Percentiles rank a stretch among this genome's conserved stretches.
These are phyloP conservation scores for Cliona cf. orientalis DNA, from an alignment of 37 sponge, comb jelly and placozoan species.

Conservation along the genomic window DNA sequence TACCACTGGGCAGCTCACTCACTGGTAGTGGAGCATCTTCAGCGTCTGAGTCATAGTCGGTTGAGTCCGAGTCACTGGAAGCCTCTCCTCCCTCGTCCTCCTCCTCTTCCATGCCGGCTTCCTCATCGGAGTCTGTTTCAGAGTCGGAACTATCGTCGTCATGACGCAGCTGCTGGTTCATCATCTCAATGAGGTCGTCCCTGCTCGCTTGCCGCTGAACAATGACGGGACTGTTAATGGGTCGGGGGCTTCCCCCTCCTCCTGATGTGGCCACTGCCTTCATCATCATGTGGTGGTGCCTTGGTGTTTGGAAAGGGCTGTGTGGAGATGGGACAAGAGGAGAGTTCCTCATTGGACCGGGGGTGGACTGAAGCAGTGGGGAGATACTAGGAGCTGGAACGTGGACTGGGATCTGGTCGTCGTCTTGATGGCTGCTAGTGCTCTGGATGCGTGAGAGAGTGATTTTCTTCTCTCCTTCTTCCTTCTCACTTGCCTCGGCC, in stretches of 20 bases:
- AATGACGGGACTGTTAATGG: not conserved
- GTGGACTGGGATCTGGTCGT: not conserved
- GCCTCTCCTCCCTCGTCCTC: not conserved
- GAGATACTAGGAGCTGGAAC: not conserved
- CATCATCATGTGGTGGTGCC: not conserved
- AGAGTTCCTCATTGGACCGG: not conserved
- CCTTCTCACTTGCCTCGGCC: not conserved
- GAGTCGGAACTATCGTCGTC: not conserved
- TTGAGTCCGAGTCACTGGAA: not conserved
- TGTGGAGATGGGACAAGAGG: not conserved
- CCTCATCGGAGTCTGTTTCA: conserved; percentile 21
- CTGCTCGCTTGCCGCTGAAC: conserved; percentile 2
- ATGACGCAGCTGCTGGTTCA: conserved; percentile 10
- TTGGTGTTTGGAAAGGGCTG: not conserved
- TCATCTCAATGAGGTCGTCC: conserved; percentile 26
- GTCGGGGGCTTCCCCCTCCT: not conserved
- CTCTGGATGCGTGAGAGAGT: not conserved
- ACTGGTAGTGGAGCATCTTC: not conserved
- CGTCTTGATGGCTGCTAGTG: not conserved
- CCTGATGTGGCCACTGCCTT: not conserved
- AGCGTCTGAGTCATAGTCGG: not conserved
- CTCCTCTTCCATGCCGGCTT: not conserved
- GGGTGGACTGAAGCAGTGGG: not conserved
- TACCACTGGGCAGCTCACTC: too few species aligned
- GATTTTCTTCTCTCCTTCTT: not conserved